These are phyloP conservation scores for Drosophila phalerata DNA, from an alignment of 2,888 invertebrate species.

Conservation along the genomic window DNA sequence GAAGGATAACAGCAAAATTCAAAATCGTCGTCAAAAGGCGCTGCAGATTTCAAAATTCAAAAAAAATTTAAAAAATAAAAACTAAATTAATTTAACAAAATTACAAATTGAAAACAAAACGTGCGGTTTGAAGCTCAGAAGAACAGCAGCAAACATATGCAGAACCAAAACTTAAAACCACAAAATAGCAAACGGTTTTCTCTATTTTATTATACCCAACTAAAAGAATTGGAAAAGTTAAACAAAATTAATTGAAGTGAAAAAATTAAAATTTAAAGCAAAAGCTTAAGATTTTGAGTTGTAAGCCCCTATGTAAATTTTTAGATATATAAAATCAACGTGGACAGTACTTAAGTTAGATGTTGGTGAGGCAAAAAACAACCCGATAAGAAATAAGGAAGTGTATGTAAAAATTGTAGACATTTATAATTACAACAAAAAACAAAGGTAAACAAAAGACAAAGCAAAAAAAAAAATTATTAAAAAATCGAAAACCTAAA, in stretches of 20 bases:
- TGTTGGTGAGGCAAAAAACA: constrained; percentile 54
- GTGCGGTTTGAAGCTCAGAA: constrained; percentile 50
- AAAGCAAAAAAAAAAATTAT: constrained; percentile 40
- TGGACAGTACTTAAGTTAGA: constrained; percentile 67
- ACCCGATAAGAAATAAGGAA: constrained; percentile 52
- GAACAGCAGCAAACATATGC: constrained; percentile 49
- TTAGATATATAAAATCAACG: constrained; percentile 60
- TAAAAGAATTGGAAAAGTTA: constrained; percentile 26
- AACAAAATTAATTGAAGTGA: constrained; percentile 21
- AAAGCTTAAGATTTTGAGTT: constrained; percentile 62
- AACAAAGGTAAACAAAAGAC: constrained; percentile 12
- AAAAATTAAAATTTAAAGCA: constrained; percentile 18
- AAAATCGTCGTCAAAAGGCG: constrained; percentile 74
- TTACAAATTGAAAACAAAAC: constrained; percentile 45
- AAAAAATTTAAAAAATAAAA: constrained; percentile 42
- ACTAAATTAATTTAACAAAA: constrained; percentile 55
- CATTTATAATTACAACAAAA: constrained; percentile 37
- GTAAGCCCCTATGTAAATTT: constrained; percentile 73
- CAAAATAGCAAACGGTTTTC: constrained; percentile 77
- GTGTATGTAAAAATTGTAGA: constrained; percentile 69
- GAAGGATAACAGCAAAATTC: constrained; percentile 76
- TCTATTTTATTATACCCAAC: constrained; percentile 79
- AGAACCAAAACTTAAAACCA: constrained; percentile 52
- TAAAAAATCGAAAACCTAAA: constrained; percentile 49
- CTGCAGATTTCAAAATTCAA: constrained; percentile 80